Evolutionary conservation across 2,797 vertebrate genomes (phyloP), one percentile per base, ranked within the genome.

Genomic region (Silurus lanzhouensis): DNA sequence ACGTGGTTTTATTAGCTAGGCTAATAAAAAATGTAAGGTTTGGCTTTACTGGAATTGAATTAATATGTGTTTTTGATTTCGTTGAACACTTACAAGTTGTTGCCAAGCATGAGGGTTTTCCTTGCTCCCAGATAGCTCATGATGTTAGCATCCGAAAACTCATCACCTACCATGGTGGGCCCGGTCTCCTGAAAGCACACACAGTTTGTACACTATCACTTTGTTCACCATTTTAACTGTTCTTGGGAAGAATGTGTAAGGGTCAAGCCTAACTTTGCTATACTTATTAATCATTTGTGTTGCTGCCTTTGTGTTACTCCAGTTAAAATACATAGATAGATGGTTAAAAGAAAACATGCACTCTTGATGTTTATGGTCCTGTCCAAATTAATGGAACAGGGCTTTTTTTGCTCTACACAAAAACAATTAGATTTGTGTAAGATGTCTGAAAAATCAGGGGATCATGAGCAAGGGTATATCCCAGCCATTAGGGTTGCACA

Each of bases 81-180:
- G 4, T n/a, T 67, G 17, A 66, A 60, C 89, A 97, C 98, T 97
- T 93, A 99, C 98, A 99, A 99, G 91, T 99, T 97, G 93, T 99
- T 99, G 27, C 98, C 98, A 91, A 97, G 93, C 87, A 96, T 88
- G 20, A 89, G 96, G 85, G 95, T 97, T 94, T 97, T 98, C 3
- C 87, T 95, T 84, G 98, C 98, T 88, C 97, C 98, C 86, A 99
- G 92, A 91, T 96, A 96, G 87, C 86, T 94, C 98, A 99, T 99
- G 88, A 99, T 89, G 77, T 81, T 88, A 60, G 95, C 95, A 89
- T 99, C 97, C 0, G 98, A 98, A 72, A 95, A 90, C 90, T 98
- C 97, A 2, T 99, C 98, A 0, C 98, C 98, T 86, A 99, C 98
- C 90, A 97, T 96, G 74, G 98, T 99, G 81, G 98, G 98, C 8